Evolutionary conservation across 2,113 vertebrate genomes (phyloP), one percentile per base, ranked within the genome.

Genomic region (Nothobranchius kuhntae): DNA sequence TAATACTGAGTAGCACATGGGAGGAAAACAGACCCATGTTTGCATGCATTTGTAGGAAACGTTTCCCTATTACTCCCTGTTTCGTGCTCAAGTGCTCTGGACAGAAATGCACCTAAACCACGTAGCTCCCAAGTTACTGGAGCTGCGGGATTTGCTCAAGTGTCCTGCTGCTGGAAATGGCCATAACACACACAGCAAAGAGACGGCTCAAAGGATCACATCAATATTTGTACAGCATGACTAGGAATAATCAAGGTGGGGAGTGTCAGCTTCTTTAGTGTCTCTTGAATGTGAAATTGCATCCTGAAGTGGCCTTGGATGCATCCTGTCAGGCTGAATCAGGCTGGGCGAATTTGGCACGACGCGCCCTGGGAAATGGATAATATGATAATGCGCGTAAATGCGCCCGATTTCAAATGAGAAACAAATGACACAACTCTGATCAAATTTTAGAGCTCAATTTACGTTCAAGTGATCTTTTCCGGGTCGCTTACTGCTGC

Each of bases 141-240:
- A 93, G 94, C 91, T 86, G 58, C 89, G 92, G 93, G 97, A 97
- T 98, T 96, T 95, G 91, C 50, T 92, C 64, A 65, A 93, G 94
- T 93, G 86, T 92, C 92, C 92, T 87, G 87, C 91, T 89, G 93
- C 84, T 89, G 93, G 91, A 91, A 94, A 94, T 91, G 93, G 93
- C 90, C 91, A 91, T 93, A 92, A 90, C 92, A 94, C 92, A 93
- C 94, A 93, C 92, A 91, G 94, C 93, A 91, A 87, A 92, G 90
- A 93, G 91, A 91, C 73, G 92, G 91, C 94, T 95, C 94, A 92
- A 95, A 93, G 96, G 95, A 97, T 98, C 97, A 97, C 94, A 90
- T 94, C 95, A 95, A 96, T 98, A 98, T 98, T 98, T 98, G 96
- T 92, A 93, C 95, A 96, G 93, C 96, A 96, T 99, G 98, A 95